Evolutionary conservation across 2,888 invertebrate species (phyloP).

Genomic region (Thyatira batis): DNA sequence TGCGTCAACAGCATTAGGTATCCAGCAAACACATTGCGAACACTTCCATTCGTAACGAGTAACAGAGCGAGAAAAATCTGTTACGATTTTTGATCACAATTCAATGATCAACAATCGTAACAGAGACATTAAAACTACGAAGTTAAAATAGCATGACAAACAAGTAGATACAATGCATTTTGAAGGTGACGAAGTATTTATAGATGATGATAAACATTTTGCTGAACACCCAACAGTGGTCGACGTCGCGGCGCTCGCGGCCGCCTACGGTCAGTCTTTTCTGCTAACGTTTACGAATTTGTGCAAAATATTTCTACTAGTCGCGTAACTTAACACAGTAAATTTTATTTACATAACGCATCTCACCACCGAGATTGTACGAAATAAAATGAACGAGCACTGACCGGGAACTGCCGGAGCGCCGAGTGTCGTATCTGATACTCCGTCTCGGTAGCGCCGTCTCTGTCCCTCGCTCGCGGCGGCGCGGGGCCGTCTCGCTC

Average conservation of each 20-base stretch:
- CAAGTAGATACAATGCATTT: slow-evolving; percentile 8
- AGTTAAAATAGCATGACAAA: not conserved
- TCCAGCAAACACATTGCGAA: slow-evolving; percentile 45
- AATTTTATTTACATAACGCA: slow-evolving; percentile 75
- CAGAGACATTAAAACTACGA: not conserved
- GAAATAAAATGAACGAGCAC: slow-evolving; percentile 71
- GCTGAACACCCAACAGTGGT: slow-evolving; percentile 65
- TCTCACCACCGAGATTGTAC: slow-evolving; percentile 54
- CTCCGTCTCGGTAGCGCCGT: slow-evolving; percentile 36
- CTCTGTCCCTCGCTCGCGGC: slow-evolving; percentile 27
- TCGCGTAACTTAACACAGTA: slow-evolving; percentile 75
- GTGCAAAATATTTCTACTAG: slow-evolving; percentile 80
- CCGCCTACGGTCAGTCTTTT: slow-evolving; percentile 81
- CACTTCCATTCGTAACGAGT: not conserved
- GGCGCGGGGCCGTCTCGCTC: slow-evolving; percentile 28
- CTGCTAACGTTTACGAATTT: slow-evolving; percentile 78
- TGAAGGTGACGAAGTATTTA: slow-evolving; percentile 18
- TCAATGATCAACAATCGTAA: not conserved
- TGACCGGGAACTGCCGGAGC: slow-evolving; percentile 79
- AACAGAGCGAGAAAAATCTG: not conserved
- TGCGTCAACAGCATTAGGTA: slow-evolving; percentile 58
- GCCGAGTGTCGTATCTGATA: slow-evolving; percentile 54
- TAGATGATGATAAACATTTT: slow-evolving; percentile 20
- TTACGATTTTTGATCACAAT: not conserved
- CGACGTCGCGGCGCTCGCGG: slow-evolving; percentile 68